A percentile compares a stretch with the other conserved stretches of the same genome.
Evolutionary conservation across 2,888 invertebrate species (phyloP).

Genomic region (Apoderus coryli): DNA sequence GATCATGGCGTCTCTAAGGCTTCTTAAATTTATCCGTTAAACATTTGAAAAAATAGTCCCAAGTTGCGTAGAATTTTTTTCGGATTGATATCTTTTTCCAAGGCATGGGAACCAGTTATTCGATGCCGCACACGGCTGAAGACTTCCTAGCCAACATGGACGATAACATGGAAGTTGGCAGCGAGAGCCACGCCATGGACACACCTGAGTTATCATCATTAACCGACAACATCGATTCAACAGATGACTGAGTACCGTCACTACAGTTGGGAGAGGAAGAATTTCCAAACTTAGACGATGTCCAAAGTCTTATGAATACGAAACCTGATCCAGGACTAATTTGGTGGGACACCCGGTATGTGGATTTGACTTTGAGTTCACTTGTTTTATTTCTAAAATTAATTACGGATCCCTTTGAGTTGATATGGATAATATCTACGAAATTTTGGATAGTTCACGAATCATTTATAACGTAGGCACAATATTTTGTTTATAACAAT

Average conservation of each 20-base stretch:
- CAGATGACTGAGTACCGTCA: slow-evolving; percentile 81
- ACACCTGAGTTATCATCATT: slow-evolving; percentile 54
- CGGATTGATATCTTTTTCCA: too few species aligned
- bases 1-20: too few species aligned
- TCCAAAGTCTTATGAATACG: slow-evolving; percentile 80
- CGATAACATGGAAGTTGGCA: slow-evolving; percentile 79
- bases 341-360: slow-evolving; percentile 76
- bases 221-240: slow-evolving; percentile 61
- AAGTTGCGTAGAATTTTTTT: too few species aligned
- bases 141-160: slow-evolving; percentile 85
- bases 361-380: too few species aligned
- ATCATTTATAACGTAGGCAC: too few species aligned
- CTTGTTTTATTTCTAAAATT: too few species aligned
- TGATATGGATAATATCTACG: too few species aligned
- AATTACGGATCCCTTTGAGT: too few species aligned
- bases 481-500: too few species aligned
- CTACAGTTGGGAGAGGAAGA: slow-evolving; percentile 77
- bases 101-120: slow-evolving; percentile 79
- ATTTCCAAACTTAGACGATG: slow-evolving; percentile 71
- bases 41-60: too few species aligned
- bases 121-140: slow-evolving; percentile 83
- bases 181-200: slow-evolving; percentile 54
- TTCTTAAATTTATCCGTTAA: too few species aligned
- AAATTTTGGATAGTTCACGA: too few species aligned
- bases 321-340: slow-evolving; percentile 77